Evolutionary conservation across 2,113 vertebrate species (phyloP), one percentile per base, ranked within the genome.

Genomic region (Cyanoliseus patagonus): DNA sequence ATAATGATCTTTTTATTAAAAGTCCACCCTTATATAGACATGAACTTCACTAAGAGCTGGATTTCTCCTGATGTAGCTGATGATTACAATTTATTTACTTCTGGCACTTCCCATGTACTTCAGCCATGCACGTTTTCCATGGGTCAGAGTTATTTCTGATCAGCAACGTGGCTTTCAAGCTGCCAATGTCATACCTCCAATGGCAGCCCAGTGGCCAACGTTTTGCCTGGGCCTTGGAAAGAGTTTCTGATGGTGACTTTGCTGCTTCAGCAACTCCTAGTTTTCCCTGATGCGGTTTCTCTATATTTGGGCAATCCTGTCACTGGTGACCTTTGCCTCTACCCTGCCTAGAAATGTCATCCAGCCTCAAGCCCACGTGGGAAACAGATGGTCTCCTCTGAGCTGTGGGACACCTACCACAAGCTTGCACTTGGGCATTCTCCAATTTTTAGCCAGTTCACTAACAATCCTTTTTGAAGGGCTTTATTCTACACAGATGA

Each of bases 251-350:
- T 86, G 88, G 88, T n/a, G 39, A 46, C 64, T 95, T 51, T 95
- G 94, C 92, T 96, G 95, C 83, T 91, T 94, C 94, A 96, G 95
- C 94, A 97, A 46, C 81, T 88, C 88, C 73, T 92, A 7, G 9
- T 88, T 92, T 59, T 78, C 68, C 61, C 72, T 1, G 0, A 2
- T 94, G 91, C 81, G 91, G 95, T 86, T 96, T 96, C 39, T 73
- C 39, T 63, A 3, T 51, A 22, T 83, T 96, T 89, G 81, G 86
- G 83, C 89, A 94, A 91, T 92, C 37, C 41, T 93, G 83, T 42
- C 86, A 19, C 72, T 70, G 55, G 68, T 6, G 76, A 92, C 95
- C 94, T 96, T 83, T 91, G 63, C 47, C 55, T 90, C 37, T 83
- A 5, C 57, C 2, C 73, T 70, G 81, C 90, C 88, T 76, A 84